Percentiles rank a stretch among this genome's conserved stretches.
Conservation (phyloP, 2,113 vertebrate species). For the Ctenomys sociabilis region DNA sequence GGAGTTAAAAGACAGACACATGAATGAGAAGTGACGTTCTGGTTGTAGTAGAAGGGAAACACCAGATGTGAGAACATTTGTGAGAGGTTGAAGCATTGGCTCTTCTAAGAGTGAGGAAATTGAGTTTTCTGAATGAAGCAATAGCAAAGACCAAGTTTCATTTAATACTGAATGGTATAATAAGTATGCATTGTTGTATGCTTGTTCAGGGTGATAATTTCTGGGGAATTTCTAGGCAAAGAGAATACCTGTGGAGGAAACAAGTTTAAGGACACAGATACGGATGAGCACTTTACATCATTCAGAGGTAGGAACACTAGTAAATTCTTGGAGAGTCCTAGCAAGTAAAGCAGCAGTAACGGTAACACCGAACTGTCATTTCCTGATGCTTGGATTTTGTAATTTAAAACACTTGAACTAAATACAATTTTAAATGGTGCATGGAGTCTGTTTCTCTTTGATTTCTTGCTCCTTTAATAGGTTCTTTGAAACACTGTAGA, state of each 20-base stretch:
- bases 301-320: background rate
- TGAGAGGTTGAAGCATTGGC: background rate
- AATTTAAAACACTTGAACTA: constrained; percentile 31
- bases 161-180: background rate
- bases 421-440: background rate
- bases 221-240: constrained; percentile 32
- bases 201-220: constrained; percentile 43
- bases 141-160: background rate
- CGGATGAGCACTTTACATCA: background rate
- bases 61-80: background rate
- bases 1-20: constrained; percentile 10
- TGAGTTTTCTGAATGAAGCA: constrained; percentile 15
- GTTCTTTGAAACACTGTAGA: background rate
- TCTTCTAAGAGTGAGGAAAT: background rate
- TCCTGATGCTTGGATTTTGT: background rate
- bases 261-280: background rate
- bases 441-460: constrained; percentile 40
- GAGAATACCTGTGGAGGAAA: background rate
- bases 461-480: constrained; percentile 11
- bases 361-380: background rate
- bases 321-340: background rate
- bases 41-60: background rate
- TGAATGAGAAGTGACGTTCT: background rate
- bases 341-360: background rate
- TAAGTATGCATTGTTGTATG: background rate